A percentile compares a stretch with the other conserved stretches of the same genome.
These are phyloP conservation scores for Apeltes quadracus DNA, from an alignment of 2,113 vertebrate species.

Conservation along the genomic window DNA sequence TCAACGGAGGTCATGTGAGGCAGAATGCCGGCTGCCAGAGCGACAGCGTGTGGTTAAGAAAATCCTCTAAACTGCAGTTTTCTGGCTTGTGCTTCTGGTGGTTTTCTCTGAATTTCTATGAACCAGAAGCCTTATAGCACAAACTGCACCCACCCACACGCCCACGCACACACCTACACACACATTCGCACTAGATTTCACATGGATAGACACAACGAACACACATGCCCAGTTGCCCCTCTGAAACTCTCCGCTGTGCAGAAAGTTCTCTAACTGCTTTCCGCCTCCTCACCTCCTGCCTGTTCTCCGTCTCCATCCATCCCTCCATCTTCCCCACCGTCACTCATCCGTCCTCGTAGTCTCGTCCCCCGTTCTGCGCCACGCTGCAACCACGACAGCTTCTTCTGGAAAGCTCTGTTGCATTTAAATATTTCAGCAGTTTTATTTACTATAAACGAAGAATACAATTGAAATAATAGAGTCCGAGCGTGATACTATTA, in stretches of 20 bases:
- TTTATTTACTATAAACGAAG: not conserved
- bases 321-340: slow-evolving; percentile 37
- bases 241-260: slow-evolving; percentile 65
- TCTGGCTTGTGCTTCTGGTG: slow-evolving; percentile 56
- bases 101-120: slow-evolving; percentile 59
- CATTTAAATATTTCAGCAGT: not conserved
- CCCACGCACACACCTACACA: slow-evolving; percentile 37
- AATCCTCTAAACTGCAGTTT: slow-evolving; percentile 40
- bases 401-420: slow-evolving; percentile 14
- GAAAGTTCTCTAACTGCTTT: slow-evolving; percentile 72
- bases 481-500: too few relatives aligned
- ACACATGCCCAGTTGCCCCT: slow-evolving; percentile 56
- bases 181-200: slow-evolving; percentile 58
- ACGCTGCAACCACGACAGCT: slow-evolving; percentile 3
- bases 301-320: slow-evolving; percentile 51
- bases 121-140: slow-evolving; percentile 63
- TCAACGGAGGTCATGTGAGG: slow-evolving; percentile 52
- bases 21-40: slow-evolving; percentile 25
- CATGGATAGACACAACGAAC: slow-evolving; percentile 50
- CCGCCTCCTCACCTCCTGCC: slow-evolving; percentile 80
- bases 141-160: slow-evolving; percentile 59
- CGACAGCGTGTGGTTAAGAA: slow-evolving; percentile 14
- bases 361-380: slow-evolving; percentile 3
- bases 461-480: too few relatives aligned
- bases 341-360: slow-evolving; percentile 29